A percentile compares a stretch with the other conserved stretches of the same genome.
These are phyloP conservation scores for Steatornis caripensis DNA, from an alignment of 2,113 vertebrate genomes.

Conservation along the genomic window DNA sequence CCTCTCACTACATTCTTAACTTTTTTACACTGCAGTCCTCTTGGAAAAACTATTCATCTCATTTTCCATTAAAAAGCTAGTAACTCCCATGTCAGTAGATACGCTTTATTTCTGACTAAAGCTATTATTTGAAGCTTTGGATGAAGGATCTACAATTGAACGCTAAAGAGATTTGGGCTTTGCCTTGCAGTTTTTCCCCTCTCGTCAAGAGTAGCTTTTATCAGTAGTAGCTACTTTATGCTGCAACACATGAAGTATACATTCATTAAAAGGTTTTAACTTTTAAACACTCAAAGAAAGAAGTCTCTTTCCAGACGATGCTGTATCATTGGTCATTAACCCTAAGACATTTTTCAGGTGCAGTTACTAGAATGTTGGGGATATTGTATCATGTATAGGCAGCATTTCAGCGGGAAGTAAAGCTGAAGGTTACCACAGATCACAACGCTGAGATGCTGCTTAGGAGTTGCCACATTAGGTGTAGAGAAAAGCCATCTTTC, in stretches of 20 bases:
- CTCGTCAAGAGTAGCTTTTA: not conserved
- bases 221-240: not conserved
- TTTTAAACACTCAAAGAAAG: not conserved
- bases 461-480: not conserved
- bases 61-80: not conserved
- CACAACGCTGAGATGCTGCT: not conserved
- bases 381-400: not conserved
- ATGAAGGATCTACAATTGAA: not conserved
- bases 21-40: not conserved
- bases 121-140: not conserved
- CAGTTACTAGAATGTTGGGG: not conserved
- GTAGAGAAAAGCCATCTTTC: not conserved
- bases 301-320: not conserved
- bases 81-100: not conserved
- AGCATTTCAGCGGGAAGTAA: not conserved
- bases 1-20: not conserved
- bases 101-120: not conserved
- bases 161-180: not conserved
- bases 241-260: not conserved
- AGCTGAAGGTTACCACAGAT: not conserved
- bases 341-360: not conserved
- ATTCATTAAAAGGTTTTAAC: not conserved
- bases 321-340: not conserved
- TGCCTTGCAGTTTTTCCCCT: not conserved
- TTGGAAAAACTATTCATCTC: not conserved